Evolutionary conservation across 2,888 invertebrate genomes (phyloP).

Genomic region (Heliconius ethilla): DNA sequence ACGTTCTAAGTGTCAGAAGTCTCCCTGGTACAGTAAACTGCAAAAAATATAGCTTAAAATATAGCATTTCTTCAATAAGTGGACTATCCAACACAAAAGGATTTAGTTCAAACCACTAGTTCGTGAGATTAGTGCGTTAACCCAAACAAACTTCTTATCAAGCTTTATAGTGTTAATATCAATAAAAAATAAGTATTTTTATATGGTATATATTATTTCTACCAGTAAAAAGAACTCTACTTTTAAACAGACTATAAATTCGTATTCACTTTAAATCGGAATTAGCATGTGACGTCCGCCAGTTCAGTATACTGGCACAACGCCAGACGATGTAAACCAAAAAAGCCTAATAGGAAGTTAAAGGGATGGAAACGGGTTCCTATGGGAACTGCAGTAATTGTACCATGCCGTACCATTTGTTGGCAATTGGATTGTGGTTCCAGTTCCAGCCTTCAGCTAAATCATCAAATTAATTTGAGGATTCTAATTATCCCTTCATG

Average conservation of each 20-base stretch:
- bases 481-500: constrained; percentile 6
- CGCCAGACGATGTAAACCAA: constrained; percentile 17
- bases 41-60: neutral
- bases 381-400: constrained; percentile 38
- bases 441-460: constrained; percentile 24
- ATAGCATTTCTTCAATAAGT: neutral
- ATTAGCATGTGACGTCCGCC: constrained; percentile 3
- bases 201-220: neutral
- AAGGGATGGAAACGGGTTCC: constrained; percentile 26
- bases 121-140: neutral
- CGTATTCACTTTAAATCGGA: constrained; percentile 6
- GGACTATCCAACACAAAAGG: neutral
- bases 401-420: constrained; percentile 39
- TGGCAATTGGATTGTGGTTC: constrained; percentile 38
- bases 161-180: neutral
- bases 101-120: neutral
- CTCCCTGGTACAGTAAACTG: too few species aligned
- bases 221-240: neutral
- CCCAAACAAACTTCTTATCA: too few species aligned
- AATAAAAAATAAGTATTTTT: neutral
- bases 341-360: constrained; percentile 21
- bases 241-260: neutral
- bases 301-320: constrained; percentile 15
- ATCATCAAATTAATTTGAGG: constrained; percentile 25
- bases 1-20: too few species aligned